Evolutionary conservation across 2,113 vertebrate species (phyloP), one percentile per base, ranked within the genome.

Genomic region (Corvus hawaiiensis): DNA sequence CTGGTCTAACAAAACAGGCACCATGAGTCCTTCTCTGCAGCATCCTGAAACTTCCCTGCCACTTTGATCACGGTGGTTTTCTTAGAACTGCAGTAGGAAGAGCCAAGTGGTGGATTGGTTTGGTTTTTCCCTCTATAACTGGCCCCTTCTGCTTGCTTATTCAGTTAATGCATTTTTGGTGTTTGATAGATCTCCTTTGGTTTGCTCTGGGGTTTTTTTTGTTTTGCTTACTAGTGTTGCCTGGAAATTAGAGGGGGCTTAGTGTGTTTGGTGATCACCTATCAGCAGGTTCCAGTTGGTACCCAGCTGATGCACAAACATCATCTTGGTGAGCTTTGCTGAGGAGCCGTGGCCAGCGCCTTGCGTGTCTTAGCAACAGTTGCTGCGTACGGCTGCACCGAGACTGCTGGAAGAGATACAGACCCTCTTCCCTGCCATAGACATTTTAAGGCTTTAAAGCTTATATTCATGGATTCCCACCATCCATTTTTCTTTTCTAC

Each of bases 331-430:
- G 68, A 84, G 72, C 49, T 96, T 80, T 86, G 44, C 66, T 2
- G 3, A 49, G n/a, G 37, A 74, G 59, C 59, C 0, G 0, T n/a
- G 46, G 55, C 54, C 41, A 11, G 69, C 2, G 14, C 7, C 3
- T 37, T 5, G 1, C 0, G 1, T 44, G 27, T 46, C 84, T 58
- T 61, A 28, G 61, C 63, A 89, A 35, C 84, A 48, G 46, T 22
- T 74, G 16, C 48, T 55, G 14, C 15, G 28, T 46, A 16, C 0
- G 1, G 28, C 48, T 87, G 43, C 35, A 5, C 5, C 0, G 2
- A 12, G 68, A 16, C 39, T 4, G 6, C 77, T 89, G 69, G 43
- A 17, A 68, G 39, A 82, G 49, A 68, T 32, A 14, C 6, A 59
- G 64, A 91, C 26, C 46, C 37, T 66, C 17, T 66, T 71, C 78